Evolutionary conservation across 2,888 invertebrate genomes (phyloP).

Genomic region (Chaetogeoica ovagalla): DNA sequence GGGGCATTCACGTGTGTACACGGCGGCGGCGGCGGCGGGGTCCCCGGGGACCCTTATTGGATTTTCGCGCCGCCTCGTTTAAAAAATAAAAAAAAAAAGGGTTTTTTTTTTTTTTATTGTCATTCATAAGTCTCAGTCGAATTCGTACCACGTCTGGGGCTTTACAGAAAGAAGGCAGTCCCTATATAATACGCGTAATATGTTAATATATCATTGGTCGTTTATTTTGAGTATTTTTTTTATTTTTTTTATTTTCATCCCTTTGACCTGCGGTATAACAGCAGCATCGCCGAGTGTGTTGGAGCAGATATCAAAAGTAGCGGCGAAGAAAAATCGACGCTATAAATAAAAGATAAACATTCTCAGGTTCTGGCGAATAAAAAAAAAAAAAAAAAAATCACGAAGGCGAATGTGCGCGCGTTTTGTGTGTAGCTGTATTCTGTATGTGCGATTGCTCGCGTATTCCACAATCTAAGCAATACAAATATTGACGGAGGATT

Average conservation of each 20-base stretch:
- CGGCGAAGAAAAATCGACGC: constrained; percentile 44
- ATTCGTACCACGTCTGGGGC: background rate
- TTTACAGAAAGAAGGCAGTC: constrained; percentile 39
- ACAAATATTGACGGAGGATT: constrained; percentile 48
- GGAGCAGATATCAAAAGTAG: constrained; percentile 38
- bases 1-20: constrained; percentile 29
- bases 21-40: constrained; percentile 7
- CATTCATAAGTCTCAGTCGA: constrained; percentile 37
- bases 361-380: constrained; percentile 43
- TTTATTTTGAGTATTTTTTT: constrained; percentile 41
- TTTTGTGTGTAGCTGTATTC: background rate
- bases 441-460: constrained; percentile 10
- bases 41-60: constrained; percentile 33
- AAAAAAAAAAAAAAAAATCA: constrained; percentile 4
- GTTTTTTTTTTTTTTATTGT: constrained; percentile 32
- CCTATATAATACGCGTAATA: constrained; percentile 18
- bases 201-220: constrained; percentile 53
- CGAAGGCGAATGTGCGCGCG: constrained; percentile 35
- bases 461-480: constrained; percentile 41
- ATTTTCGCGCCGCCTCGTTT: constrained; percentile 46
- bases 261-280: constrained; percentile 23
- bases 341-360: constrained; percentile 53
- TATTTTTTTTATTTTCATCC: background rate
- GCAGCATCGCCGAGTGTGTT: constrained; percentile 37
- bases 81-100: background rate